phyloP scores from a whole-genome alignment of 1,140 invertebrate species.

The Drosophila sp. region DNA sequence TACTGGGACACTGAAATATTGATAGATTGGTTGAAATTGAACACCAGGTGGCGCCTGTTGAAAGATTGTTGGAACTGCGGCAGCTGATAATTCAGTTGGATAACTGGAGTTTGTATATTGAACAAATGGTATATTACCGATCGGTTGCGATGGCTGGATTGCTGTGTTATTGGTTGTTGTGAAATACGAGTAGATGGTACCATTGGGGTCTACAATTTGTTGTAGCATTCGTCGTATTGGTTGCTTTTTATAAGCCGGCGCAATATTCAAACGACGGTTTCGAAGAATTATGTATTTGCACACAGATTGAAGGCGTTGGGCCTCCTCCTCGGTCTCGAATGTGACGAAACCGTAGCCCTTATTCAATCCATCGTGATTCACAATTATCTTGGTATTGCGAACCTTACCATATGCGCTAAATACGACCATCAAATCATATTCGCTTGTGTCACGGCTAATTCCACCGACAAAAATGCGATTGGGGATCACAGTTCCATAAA shows the following conservation, averaged over 20 bases:
- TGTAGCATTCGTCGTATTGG: constrained; percentile 1
- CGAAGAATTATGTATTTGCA: constrained; percentile 11
- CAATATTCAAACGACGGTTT: constrained; percentile 37
- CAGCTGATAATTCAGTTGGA: neutral
- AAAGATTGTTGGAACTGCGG: constrained; percentile 10
- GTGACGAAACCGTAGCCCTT: constrained; percentile 48
- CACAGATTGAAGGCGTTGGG: constrained; percentile 6
- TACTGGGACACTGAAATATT: constrained; percentile 27
- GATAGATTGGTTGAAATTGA: constrained; percentile 29
- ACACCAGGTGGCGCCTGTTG: constrained; percentile 3
- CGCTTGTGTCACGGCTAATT: constrained; percentile 32
- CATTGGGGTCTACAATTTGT: constrained; percentile 9
- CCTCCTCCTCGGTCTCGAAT: constrained; percentile 33
- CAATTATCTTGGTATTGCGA: constrained; percentile 21
- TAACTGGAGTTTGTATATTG: neutral
- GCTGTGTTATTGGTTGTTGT: neutral
- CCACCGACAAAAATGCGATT: constrained; percentile 46
- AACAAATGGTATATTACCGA: constrained; percentile 5
- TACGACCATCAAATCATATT: constrained; percentile 17
- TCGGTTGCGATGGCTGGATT: neutral
- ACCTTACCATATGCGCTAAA: constrained; percentile 33
- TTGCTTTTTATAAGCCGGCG: constrained; percentile 22
- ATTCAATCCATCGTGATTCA: constrained; percentile 19
- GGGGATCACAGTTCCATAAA: constrained; percentile 18
- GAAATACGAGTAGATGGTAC: neutral